Conservation (phyloP, 2,797 vertebrate genomes). For the Galagoides demidoff region DNA sequence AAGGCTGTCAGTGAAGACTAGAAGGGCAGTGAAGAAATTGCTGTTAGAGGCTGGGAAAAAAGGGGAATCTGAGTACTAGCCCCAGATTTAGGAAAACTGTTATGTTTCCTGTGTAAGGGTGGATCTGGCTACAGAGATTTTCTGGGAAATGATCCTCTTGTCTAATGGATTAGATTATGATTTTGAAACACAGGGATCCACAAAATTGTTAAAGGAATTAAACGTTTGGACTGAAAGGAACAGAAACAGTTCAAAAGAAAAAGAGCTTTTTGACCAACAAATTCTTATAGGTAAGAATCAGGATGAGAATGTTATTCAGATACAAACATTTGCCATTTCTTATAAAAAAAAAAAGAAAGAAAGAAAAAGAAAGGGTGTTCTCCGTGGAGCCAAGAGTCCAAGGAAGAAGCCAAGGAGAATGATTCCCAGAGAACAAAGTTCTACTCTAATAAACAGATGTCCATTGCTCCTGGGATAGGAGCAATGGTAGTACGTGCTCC, state of each 20-base stretch:
- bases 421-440: background rate
- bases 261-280: background rate
- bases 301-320: background rate
- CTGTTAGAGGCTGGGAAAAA: background rate
- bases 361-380: background rate
- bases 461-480: background rate
- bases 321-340: background rate
- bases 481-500: background rate
- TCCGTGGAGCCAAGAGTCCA: background rate
- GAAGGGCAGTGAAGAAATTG: background rate
- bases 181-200: conserved; percentile 1
- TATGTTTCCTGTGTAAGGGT: background rate
- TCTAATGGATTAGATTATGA: background rate
- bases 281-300: background rate
- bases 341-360: too few relatives aligned
- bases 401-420: background rate
- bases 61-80: background rate
- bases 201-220: background rate
- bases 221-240: background rate
- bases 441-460: background rate
- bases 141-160: background rate
- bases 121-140: background rate
- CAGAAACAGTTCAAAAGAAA: background rate
- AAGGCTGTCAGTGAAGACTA: background rate
- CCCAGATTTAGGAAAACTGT: background rate